Percentiles rank a stretch among this genome's conserved stretches.
phyloP scores from a whole-genome alignment of 2,888 invertebrate genomes.

The Oxystoma pomonae region DNA sequence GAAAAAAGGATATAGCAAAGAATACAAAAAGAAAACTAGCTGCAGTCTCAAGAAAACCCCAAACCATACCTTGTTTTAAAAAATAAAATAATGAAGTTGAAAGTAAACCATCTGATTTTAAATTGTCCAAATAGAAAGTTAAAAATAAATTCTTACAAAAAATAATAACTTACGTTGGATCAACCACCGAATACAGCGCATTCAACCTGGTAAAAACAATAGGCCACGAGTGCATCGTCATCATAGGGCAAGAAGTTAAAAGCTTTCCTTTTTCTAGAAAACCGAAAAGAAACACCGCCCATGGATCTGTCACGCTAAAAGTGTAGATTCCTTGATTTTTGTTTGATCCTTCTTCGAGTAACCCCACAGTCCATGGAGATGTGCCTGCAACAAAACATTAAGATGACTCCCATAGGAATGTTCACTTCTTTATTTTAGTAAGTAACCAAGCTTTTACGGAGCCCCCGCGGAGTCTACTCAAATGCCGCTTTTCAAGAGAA shows the following conservation, averaged over 20 bases:
- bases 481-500: no score
- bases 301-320: slow-evolving; percentile 73
- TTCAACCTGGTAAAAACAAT: slow-evolving; percentile 88
- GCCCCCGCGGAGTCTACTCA: no score
- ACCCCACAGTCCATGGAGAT: slow-evolving; percentile 80
- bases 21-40: no score
- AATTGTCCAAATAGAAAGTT: neutral
- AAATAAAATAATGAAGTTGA: no score
- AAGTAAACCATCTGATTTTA: no score
- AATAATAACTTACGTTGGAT: slow-evolving; percentile 86
- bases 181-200: slow-evolving; percentile 87
- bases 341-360: slow-evolving; percentile 54
- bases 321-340: slow-evolving; percentile 54
- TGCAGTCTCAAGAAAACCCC: no score
- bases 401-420: no score
- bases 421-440: no score
- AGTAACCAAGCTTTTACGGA: no score
- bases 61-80: no score
- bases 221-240: slow-evolving; percentile 92
- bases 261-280: slow-evolving; percentile 83
- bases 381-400: no score
- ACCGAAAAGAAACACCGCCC: slow-evolving; percentile 86
- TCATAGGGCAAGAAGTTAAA: slow-evolving; percentile 77
- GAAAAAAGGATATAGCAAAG: no score
- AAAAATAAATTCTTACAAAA: slow-evolving; percentile 12